Evolutionary conservation across 2,888 invertebrate species (phyloP).

Genomic region (Yponomeuta sedellus): DNA sequence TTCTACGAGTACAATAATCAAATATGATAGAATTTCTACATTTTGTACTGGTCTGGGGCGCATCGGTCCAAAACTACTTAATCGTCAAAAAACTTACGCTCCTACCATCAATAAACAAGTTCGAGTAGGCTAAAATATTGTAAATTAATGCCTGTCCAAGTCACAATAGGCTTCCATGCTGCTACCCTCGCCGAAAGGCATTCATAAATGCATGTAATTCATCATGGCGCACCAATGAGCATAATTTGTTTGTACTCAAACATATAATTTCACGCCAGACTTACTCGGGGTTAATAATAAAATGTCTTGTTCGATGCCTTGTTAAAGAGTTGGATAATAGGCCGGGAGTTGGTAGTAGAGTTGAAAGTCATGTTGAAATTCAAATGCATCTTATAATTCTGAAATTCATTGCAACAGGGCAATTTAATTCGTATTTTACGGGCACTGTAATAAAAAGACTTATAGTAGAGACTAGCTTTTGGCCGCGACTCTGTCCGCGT

Average conservation of each 20-base stretch:
- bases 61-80: too few relatives aligned
- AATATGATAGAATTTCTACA: too few relatives aligned
- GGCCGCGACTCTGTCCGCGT: too few relatives aligned
- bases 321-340: slow-evolving; percentile 4
- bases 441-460: too few relatives aligned
- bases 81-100: too few relatives aligned
- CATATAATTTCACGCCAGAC: slow-evolving; percentile 45
- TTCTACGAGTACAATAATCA: too few relatives aligned
- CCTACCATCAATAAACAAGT: slow-evolving; percentile 18
- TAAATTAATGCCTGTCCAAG: slow-evolving; percentile 40
- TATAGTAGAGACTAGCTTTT: too few relatives aligned
- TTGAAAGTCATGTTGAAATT: background rate
- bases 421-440: too few relatives aligned
- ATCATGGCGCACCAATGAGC: slow-evolving; percentile 39
- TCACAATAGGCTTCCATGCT: slow-evolving; percentile 24
- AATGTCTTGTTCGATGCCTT: slow-evolving; percentile 27
- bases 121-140: slow-evolving; percentile 29
- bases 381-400: too few relatives aligned
- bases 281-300: slow-evolving; percentile 19
- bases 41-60: too few relatives aligned
- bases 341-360: background rate
- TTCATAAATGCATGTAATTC: slow-evolving; percentile 35
- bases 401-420: too few relatives aligned
- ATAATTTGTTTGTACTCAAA: slow-evolving; percentile 47
- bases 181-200: slow-evolving; percentile 9